Evolutionary conservation across 2,113 vertebrate species (phyloP).

Genomic region (Protomyctophum bolini): DNA sequence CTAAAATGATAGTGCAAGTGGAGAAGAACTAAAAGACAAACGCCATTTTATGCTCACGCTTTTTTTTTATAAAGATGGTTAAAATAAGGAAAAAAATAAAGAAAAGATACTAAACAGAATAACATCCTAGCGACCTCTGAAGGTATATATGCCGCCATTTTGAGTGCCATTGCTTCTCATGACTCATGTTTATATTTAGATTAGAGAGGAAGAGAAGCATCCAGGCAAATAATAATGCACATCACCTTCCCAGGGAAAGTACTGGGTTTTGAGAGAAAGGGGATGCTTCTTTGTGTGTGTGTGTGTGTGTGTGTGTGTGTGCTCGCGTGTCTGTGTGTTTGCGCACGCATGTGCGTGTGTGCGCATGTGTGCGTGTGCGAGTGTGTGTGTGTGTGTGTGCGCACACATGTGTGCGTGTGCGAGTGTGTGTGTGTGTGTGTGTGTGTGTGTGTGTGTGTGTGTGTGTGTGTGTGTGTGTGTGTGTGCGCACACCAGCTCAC

Average conservation of each 20-base stretch:
- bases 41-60: too few relatives aligned
- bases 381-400: conserved; percentile 1
- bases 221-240: conserved; percentile 8
- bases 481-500: background rate
- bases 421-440: conserved; percentile 48
- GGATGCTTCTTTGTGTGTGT: too few relatives aligned
- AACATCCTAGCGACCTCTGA: background rate
- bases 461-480: background rate
- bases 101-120: background rate
- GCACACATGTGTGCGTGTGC: background rate
- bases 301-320: too few relatives aligned
- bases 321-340: background rate
- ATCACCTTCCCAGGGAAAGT: background rate
- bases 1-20: too few relatives aligned
- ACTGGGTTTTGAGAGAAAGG: too few relatives aligned
- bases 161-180: conserved; percentile 6
- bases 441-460: conserved; percentile 1
- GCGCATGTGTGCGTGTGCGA: conserved; percentile 46
- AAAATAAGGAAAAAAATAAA: too few relatives aligned
- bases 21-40: too few relatives aligned
- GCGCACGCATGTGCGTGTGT: background rate
- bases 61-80: too few relatives aligned
- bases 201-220: conserved; percentile 20
- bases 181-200: conserved; percentile 34
- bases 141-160: conserved; percentile 6